phyloP scores from a whole-genome alignment of 37 sponge, comb jelly and placozoan species.

The Corticium candelabrum region DNA sequence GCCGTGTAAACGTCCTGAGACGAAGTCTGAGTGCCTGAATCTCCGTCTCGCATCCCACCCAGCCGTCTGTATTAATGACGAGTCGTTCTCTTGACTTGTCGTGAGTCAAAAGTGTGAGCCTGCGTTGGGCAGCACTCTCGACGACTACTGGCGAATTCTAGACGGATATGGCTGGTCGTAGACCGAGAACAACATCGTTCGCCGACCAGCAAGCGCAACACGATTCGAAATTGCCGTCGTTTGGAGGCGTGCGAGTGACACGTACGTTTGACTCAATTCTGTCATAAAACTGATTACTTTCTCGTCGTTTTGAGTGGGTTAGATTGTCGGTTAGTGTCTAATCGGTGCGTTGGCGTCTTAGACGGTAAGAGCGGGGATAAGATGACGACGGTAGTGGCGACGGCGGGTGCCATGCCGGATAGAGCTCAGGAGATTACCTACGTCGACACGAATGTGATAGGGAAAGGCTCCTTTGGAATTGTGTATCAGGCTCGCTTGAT shows the following conservation, averaged over 20 bases:
- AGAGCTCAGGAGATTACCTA: constrained; percentile 81
- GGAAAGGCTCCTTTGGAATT: constrained; percentile 91
- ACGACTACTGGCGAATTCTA: too few relatives aligned
- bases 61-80: too few relatives aligned
- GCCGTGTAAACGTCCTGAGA: too few relatives aligned
- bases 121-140: too few relatives aligned
- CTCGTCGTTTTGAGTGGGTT: background rate
- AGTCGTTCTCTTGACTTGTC: too few relatives aligned
- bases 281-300: too few relatives aligned
- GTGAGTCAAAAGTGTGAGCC: too few relatives aligned
- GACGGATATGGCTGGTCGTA: background rate
- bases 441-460: constrained; percentile 75
- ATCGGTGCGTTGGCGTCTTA: background rate
- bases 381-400: constrained; percentile 72
- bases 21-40: too few relatives aligned
- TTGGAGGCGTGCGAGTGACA: constrained; percentile 39
- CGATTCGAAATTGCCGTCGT: constrained; percentile 5
- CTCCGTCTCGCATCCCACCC: too few relatives aligned
- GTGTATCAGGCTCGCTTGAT: constrained; percentile 77
- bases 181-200: constrained; percentile 45
- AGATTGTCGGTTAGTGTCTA: too few relatives aligned
- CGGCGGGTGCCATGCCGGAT: constrained; percentile 79
- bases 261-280: constrained; percentile 37
- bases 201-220: constrained; percentile 25
- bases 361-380: constrained; percentile 60